These are phyloP conservation scores for Eupelmus urozonus DNA, from an alignment of 2,888 invertebrate genomes.

Conservation along the genomic window DNA sequence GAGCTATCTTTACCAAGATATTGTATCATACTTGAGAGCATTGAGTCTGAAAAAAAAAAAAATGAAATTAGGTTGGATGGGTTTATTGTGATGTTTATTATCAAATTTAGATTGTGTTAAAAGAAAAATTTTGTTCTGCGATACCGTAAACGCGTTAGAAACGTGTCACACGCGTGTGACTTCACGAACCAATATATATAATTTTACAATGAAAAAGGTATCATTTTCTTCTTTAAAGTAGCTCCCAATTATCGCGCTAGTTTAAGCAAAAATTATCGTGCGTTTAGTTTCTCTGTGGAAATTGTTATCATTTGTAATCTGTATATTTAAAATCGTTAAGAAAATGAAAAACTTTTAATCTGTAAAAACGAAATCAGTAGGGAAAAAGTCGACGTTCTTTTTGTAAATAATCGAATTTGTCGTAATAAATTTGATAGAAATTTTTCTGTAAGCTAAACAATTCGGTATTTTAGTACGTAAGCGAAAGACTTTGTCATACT, in stretches of 20 bases:
- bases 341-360: conserved; percentile 51
- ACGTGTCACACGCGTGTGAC: conserved; percentile 50
- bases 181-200: conserved; percentile 40
- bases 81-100: conserved; percentile 60
- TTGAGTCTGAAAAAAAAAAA: conserved; percentile 61
- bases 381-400: conserved; percentile 46
- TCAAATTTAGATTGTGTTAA: conserved; percentile 55
- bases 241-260: conserved; percentile 30
- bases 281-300: conserved; percentile 53
- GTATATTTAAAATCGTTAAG: conserved; percentile 50
- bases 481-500: conserved; percentile 51
- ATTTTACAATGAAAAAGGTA: conserved; percentile 40
- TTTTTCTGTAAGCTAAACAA: conserved; percentile 53
- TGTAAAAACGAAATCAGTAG: conserved; percentile 45
- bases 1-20: conserved; percentile 60
- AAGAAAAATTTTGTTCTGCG: conserved; percentile 45
- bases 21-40: conserved; percentile 61
- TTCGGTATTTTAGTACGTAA: conserved; percentile 57
- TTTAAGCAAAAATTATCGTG: conserved; percentile 44
- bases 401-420: conserved; percentile 54
- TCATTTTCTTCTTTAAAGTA: conserved; percentile 31
- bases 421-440: conserved; percentile 55
- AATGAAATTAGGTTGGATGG: conserved; percentile 56
- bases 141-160: conserved; percentile 28
- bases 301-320: conserved; percentile 59